Evolutionary conservation across 2,888 invertebrate species (phyloP).

Genomic region (Eristalis intricaria): DNA sequence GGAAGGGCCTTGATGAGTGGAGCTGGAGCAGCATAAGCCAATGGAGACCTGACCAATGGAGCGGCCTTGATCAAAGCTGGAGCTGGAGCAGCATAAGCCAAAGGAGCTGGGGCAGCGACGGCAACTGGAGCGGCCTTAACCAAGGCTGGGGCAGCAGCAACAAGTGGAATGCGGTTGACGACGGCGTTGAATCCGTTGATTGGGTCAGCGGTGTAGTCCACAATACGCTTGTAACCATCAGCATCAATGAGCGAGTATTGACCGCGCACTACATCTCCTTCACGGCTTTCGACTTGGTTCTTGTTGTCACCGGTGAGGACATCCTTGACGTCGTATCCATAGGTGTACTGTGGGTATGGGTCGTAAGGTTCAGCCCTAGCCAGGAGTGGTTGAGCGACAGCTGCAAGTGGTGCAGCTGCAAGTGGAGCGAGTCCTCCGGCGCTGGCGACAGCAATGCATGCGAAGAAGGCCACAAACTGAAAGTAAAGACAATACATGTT

Average conservation of each 20-base stretch:
- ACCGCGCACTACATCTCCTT: slow-evolving; percentile 61
- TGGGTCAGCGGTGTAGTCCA: slow-evolving; percentile 59
- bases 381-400: slow-evolving; percentile 53
- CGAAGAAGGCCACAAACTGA: slow-evolving; percentile 76
- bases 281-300: slow-evolving; percentile 59
- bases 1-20: too few relatives aligned
- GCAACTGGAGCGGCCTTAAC: slow-evolving; percentile 38
- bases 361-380: slow-evolving; percentile 54
- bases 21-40: too few relatives aligned
- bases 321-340: slow-evolving; percentile 60
- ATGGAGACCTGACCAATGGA: not conserved
- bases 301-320: slow-evolving; percentile 56
- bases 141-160: slow-evolving; percentile 32
- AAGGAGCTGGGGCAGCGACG: slow-evolving; percentile 34
- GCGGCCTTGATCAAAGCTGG: not conserved
- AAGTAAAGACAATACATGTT: slow-evolving; percentile 29
- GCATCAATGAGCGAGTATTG: slow-evolving; percentile 65
- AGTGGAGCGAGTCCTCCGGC: slow-evolving; percentile 76
- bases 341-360: slow-evolving; percentile 60
- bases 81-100: slow-evolving; percentile 59
- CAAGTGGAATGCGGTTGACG: slow-evolving; percentile 60
- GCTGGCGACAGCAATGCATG: slow-evolving; percentile 77
- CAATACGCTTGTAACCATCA: slow-evolving; percentile 66
- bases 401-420: slow-evolving; percentile 50
- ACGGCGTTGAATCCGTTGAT: slow-evolving; percentile 65